Base-by-base conservation (phyloP, 2,113 vertebrate genomes). In the Archocentrus centrarchus region DNA sequence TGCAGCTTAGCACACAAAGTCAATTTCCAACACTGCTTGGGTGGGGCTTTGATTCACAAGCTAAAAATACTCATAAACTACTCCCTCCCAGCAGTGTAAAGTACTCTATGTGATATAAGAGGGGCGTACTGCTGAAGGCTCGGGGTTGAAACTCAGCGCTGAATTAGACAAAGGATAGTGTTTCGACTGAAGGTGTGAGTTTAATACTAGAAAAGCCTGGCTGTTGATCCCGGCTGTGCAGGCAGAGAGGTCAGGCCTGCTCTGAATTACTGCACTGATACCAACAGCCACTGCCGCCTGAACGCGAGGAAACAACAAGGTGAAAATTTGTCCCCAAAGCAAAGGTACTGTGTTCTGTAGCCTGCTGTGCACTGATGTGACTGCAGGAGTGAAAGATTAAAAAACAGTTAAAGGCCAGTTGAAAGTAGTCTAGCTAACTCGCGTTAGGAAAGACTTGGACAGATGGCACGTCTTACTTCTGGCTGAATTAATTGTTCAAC, bases 141-240 rank as follows among this genome's bases (percentile, higher is more conserved):
- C 10, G 18, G 20, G 30, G n/a, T 73, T 4, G 3, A 83, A 75
- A 75, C 15, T 22, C 73, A 18, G 68, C 73, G 44, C 44, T 58
- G 68, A 86, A 81, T 86, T 62, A 85, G 82, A 77, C 63, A 75
- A 77, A 84, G 79, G 75, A 85, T 79, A 64, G 53, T 77, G 81
- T 89, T 90, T 86, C 90, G 66, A 27, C 64, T 35, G 75, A 75
- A 89, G 80, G 90, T 90, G 90, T 89, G 81, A 82, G 82, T 59
- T 79, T 79, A 83, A 87, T 81, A 9, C 82, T 83, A 44, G 77
- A 88, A 79, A 86, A 83, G 84, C 82, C 75, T 4, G 8, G 41
- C 79, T 63, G 75, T 32, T 82, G 85, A 86, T 84, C 82, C 79
- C 30, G 1, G 63, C 57, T 22, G 80, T 62, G 61, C 81, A 64